A percentile compares a stretch with the other conserved stretches of the same genome.
phyloP scores from a whole-genome alignment of 2,113 vertebrate species.

The Trematocara zebra region DNA sequence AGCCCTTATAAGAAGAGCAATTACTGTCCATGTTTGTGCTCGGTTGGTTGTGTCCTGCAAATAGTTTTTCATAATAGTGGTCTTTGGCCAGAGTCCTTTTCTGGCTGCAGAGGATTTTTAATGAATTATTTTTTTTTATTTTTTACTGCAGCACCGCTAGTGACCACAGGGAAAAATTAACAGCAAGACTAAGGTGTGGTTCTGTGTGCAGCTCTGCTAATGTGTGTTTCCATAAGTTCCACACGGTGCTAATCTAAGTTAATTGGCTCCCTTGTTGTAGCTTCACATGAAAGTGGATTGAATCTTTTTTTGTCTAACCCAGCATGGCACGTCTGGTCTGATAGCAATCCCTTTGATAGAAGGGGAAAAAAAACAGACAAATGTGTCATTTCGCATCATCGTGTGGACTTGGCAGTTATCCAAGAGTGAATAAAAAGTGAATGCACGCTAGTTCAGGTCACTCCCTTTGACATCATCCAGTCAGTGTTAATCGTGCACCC shows the following conservation, averaged over 20 bases:
- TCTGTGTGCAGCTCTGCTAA: not conserved
- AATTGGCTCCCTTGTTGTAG: not conserved
- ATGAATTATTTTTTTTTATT: not conserved
- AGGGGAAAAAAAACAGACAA: not conserved
- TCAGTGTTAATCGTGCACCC: conserved; percentile 48
- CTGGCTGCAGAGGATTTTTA: not conserved
- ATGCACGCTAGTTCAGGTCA: not conserved
- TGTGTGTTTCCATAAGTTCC: not conserved
- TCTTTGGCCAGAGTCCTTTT: not conserved
- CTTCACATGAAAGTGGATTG: not conserved
- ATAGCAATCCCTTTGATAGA: not conserved
- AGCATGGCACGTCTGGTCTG: not conserved
- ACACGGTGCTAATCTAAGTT: not conserved
- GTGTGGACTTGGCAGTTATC: not conserved
- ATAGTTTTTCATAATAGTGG: not conserved
- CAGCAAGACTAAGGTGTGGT: not conserved
- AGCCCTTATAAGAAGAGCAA: not conserved
- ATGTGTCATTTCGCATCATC: not conserved
- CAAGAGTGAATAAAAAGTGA: not conserved
- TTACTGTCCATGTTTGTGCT: not conserved
- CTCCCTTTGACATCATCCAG: conserved; percentile 9
- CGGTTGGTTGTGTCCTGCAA: not conserved
- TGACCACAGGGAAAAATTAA: not conserved
- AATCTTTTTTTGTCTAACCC: not conserved
- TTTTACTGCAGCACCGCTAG: not conserved